Percentiles rank a stretch among this genome's conserved stretches.
Conservation (phyloP, 1,140 invertebrate genomes). For the Drosophila kanapiae region DNA sequence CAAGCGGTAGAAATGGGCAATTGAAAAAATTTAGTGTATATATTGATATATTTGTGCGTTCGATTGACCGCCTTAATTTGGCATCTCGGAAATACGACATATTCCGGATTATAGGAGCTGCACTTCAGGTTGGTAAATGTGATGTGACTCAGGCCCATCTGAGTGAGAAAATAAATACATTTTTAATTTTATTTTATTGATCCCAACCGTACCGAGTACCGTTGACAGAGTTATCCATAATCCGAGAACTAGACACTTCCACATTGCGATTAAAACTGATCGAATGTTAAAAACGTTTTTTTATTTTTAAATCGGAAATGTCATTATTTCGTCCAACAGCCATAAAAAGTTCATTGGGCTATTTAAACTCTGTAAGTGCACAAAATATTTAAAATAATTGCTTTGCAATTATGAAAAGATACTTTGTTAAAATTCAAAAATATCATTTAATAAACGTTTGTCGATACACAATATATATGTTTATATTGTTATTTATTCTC, state of each 20-base stretch:
- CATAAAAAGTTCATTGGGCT: background rate
- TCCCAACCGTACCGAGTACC: background rate
- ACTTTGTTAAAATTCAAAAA: background rate
- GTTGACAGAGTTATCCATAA: constrained; percentile 22
- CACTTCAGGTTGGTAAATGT: constrained; percentile 56
- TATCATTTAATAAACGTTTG: background rate
- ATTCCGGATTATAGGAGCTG: background rate
- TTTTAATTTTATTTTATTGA: background rate
- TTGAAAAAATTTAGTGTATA: constrained; percentile 14
- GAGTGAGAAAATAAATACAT: background rate
- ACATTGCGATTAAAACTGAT: constrained; percentile 17
- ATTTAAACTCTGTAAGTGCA: constrained; percentile 4
- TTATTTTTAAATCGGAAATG: background rate
- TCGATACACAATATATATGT: background rate
- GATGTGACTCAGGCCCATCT: constrained; percentile 29
- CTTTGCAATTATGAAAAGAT: background rate
- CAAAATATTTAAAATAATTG: background rate
- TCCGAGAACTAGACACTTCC: constrained; percentile 12
- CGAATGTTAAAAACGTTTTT: background rate
- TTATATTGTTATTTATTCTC: no score
- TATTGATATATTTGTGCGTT: constrained; percentile 42
- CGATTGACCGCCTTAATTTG: constrained; percentile 58
- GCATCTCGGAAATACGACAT: constrained; percentile 3
- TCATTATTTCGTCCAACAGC: constrained; percentile 17
- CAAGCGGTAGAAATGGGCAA: constrained; percentile 10